Percentiles rank a stretch among this genome's conserved stretches.
Evolutionary conservation across 2,797 vertebrate genomes (phyloP).

Genomic region (Sebastes cheni): DNA sequence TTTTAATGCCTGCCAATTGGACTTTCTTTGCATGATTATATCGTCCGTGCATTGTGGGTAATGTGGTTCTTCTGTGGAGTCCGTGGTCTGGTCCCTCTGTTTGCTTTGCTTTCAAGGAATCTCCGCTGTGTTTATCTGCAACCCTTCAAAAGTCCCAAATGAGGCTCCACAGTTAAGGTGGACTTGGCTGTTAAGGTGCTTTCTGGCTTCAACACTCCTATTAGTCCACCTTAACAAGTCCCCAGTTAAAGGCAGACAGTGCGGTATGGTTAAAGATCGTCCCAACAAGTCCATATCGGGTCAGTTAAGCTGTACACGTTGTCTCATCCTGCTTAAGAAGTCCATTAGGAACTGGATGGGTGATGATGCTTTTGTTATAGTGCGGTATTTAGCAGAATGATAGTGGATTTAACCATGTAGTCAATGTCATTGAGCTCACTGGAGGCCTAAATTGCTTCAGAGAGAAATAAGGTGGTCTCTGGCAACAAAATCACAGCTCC

Average conservation of each 20-base stretch:
- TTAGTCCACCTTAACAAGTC: slow-evolving; percentile 21
- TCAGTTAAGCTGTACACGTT: slow-evolving; percentile 58
- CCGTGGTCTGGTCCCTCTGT: slow-evolving; percentile 12
- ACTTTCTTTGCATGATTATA: slow-evolving; percentile 27
- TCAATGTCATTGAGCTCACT: slow-evolving; percentile 49
- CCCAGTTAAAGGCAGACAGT: slow-evolving; percentile 17
- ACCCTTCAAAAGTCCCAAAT: slow-evolving; percentile 7
- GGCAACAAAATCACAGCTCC: slow-evolving; percentile 9
- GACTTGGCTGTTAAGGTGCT: slow-evolving; percentile 57
- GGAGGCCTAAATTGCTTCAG: slow-evolving; percentile 21
- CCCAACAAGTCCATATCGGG: slow-evolving; percentile 7
- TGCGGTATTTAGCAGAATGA: slow-evolving; percentile 29
- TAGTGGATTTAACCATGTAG: slow-evolving; percentile 9
- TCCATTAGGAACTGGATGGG: slow-evolving; percentile 14
- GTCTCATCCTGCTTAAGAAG: slow-evolving; percentile 26
- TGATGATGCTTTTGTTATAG: slow-evolving; percentile 9
- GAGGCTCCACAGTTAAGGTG: slow-evolving; percentile 31
- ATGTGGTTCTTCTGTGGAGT: slow-evolving; percentile 22
- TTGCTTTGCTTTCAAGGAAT: slow-evolving; percentile 18
- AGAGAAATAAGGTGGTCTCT: slow-evolving; percentile 11
- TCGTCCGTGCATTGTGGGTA: slow-evolving; percentile 53
- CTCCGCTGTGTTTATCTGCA: background rate
- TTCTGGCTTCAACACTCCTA: slow-evolving; percentile 28
- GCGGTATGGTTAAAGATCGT: background rate
- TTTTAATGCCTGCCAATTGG: background rate